Evolutionary conservation across 2,888 invertebrate species (phyloP).

Genomic region (Aleiodes alternator): DNA sequence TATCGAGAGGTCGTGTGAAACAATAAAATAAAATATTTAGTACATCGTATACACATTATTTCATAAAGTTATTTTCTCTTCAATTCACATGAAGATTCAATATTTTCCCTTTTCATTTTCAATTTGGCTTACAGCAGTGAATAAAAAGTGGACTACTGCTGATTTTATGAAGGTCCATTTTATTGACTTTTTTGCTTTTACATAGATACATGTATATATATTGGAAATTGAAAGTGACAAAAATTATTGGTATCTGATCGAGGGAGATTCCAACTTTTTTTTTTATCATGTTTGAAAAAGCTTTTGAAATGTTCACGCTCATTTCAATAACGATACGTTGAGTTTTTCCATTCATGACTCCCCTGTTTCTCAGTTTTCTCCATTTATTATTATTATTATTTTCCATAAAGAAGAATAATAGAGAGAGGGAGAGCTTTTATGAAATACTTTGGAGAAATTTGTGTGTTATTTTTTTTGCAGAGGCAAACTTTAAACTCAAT

Average conservation of each 20-base stretch:
- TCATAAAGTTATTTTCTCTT: constrained; percentile 49
- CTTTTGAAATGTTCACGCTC: too few species aligned
- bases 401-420: too few species aligned
- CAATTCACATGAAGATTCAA: constrained; percentile 19
- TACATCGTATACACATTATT: constrained; percentile 33
- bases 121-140: not conserved
- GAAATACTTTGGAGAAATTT: too few species aligned
- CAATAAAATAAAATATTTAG: not conserved
- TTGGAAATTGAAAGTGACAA: not conserved
- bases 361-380: too few species aligned
- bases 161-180: too few species aligned
- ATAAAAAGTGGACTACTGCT: too few species aligned
- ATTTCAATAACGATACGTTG: too few species aligned
- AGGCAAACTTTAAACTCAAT: not conserved
- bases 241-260: constrained; percentile 10
- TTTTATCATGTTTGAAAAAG: too few species aligned
- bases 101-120: not conserved
- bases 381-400: too few species aligned
- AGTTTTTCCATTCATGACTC: too few species aligned
- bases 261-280: not conserved
- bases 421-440: too few species aligned
- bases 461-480: not conserved
- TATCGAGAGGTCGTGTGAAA: too few species aligned
- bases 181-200: not conserved
- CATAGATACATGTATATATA: not conserved